Percentiles rank a stretch among this genome's conserved stretches.
Evolutionary conservation across 2,888 invertebrate genomes (phyloP).

Genomic region (Pyrgus malvae): DNA sequence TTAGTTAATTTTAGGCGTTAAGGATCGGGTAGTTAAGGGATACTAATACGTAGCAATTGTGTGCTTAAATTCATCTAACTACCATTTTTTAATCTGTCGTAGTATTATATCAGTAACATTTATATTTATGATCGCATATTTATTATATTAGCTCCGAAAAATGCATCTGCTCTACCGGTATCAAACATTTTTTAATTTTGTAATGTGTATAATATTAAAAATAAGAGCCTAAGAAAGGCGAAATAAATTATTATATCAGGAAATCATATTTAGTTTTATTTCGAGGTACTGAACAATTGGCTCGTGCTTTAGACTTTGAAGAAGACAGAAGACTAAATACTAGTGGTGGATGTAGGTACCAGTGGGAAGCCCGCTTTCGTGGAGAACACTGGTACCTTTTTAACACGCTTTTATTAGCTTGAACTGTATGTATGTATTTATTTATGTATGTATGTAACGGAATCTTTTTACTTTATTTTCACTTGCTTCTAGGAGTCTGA

Average conservation of each 20-base stretch:
- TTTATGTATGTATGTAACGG: too few species aligned
- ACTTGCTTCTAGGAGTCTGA: too few species aligned
- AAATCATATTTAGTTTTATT: background rate
- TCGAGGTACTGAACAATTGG: too few species aligned
- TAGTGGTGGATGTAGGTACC: too few species aligned
- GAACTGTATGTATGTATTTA: too few species aligned
- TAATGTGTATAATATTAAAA: constrained; percentile 1
- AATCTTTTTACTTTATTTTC: too few species aligned
- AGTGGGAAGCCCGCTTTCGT: too few species aligned
- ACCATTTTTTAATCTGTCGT: background rate
- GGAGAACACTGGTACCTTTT: too few species aligned
- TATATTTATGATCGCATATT: background rate
- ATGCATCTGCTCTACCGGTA: constrained; percentile 5
- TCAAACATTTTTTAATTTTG: background rate
- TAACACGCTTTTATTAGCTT: too few species aligned
- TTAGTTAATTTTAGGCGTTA: constrained; percentile 14
- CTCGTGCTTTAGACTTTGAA: too few species aligned
- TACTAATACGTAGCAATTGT: background rate
- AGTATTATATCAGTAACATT: background rate
- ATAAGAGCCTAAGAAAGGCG: constrained; percentile 9
- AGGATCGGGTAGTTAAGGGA: constrained; percentile 12
- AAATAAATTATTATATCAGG: constrained; percentile 35
- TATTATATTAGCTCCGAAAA: background rate
- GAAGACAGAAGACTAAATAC: too few species aligned
- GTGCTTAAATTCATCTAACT: background rate